phyloP scores from a whole-genome alignment of 2,113 vertebrate species.

The Nycticorax nycticorax region DNA sequence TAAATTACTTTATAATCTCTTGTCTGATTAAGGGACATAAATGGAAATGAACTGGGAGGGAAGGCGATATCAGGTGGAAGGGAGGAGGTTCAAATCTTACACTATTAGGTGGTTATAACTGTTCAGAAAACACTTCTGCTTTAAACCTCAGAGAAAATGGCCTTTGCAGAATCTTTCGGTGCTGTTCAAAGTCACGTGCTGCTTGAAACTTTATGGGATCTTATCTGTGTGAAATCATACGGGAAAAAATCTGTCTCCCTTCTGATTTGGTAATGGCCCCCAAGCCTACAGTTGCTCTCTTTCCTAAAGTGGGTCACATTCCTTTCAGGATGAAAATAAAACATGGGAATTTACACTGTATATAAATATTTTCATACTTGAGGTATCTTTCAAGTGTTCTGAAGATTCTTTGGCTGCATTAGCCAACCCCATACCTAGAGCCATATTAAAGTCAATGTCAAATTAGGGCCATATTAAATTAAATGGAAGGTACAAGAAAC shows the following conservation, averaged over 20 bases:
- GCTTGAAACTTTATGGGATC: neutral
- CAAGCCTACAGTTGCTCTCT: neutral
- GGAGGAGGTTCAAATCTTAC: neutral
- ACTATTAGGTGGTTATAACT: neutral
- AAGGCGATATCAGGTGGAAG: neutral
- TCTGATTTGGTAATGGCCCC: neutral
- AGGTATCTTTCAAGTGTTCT: neutral
- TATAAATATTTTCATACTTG: constrained; percentile 8
- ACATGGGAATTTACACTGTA: neutral
- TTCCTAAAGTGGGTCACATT: neutral
- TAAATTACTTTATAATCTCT: neutral
- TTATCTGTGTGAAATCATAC: neutral
- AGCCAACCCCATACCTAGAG: neutral
- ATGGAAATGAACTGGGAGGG: neutral
- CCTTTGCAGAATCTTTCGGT: neutral
- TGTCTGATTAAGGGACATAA: neutral
- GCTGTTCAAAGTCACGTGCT: neutral
- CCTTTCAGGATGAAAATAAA: constrained; percentile 7
- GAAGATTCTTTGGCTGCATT: neutral
- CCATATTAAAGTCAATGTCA: neutral
- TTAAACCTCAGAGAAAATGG: neutral
- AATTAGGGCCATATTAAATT: neutral
- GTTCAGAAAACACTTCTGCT: neutral
- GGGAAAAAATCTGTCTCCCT: neutral
- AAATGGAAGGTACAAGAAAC: neutral